Evolutionary conservation across 2,797 vertebrate species (phyloP).

Genomic region (Chiroxiphia lanceolata): DNA sequence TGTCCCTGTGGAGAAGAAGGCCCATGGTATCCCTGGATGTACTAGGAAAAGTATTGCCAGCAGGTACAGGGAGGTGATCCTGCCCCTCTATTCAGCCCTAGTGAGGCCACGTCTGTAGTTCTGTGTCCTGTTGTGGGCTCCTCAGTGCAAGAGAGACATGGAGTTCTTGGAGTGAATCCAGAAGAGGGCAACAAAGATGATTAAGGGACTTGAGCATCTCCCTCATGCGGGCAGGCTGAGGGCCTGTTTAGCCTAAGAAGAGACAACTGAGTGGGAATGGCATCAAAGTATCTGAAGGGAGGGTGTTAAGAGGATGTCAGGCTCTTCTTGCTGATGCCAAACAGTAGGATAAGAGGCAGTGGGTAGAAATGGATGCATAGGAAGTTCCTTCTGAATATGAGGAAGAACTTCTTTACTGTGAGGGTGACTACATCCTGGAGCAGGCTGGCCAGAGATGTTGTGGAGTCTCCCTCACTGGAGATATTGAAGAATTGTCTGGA

Average conservation of each 20-base stretch:
- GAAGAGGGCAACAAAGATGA: accelerated
- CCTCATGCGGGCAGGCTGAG: background rate
- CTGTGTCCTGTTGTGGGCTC: background rate
- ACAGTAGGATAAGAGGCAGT: background rate
- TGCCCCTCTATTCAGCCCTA: background rate
- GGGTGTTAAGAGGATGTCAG: background rate
- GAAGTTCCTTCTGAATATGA: background rate
- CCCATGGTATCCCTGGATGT: no score
- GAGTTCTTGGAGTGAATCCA: background rate
- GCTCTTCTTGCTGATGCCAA: background rate
- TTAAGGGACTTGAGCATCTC: background rate
- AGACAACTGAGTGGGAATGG: background rate
- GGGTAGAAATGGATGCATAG: background rate
- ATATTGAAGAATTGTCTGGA: background rate
- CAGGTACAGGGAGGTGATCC: accelerated
- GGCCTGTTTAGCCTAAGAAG: background rate
- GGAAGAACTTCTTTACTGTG: background rate
- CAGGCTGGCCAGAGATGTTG: background rate
- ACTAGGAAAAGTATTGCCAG: background rate
- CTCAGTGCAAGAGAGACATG: background rate
- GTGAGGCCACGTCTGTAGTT: background rate
- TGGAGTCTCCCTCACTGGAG: background rate
- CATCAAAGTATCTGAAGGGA: background rate
- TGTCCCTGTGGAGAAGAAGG: background rate
- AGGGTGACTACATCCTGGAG: background rate